Base-by-base conservation (phyloP, 92 coral and sea anemone species). In the Epizoanthus stellaris region DNA sequence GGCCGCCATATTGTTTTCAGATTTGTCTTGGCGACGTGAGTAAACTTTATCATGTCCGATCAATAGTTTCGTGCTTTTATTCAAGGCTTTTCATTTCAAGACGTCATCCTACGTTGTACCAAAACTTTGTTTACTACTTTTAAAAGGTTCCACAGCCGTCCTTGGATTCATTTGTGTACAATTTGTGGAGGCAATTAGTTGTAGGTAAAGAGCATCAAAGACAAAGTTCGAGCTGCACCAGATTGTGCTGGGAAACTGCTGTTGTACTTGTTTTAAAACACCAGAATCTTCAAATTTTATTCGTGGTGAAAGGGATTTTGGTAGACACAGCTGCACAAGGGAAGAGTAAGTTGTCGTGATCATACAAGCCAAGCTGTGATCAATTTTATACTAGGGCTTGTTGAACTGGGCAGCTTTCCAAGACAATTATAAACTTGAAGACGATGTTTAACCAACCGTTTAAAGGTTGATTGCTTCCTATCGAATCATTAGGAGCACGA, bases 1-100 rank as follows among this genome's bases (percentile, higher is more conserved):
- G 72, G 42, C 72, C 73, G 67, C 83, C 67, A 79, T 79, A 76
- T 49, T 39, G 71, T 79, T 79, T 79, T 57, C 25, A 20, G 56
- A 20, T 79, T 79, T 79, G 83, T 63, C 83, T 79, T 79, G 56
- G 83, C 83, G 83, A 79, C 83, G 39, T 20, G 60, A 1, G 72
- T 79, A 79, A 79, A 79, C 83, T 63, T 30, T 11, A 36, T 15
- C 15, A n/a, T 6, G 58, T 52, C 21, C 25, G 52, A 43, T 43
- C 36, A 43, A 40, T 57, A 58, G 3, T 43, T 79, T 45, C 58
- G 10, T 20, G 16, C 61, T 21, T 6, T 63, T 62, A 47, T 63
- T 43, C 13, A 19, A 20, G 60, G 65, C 5, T 21, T n/a, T 42
- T 79, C 61, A 43, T 23, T 12, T 16, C 36, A 63, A 42, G 59